phyloP scores from a whole-genome alignment of 1,140 invertebrate species.

The Drosophila kanapiae region DNA sequence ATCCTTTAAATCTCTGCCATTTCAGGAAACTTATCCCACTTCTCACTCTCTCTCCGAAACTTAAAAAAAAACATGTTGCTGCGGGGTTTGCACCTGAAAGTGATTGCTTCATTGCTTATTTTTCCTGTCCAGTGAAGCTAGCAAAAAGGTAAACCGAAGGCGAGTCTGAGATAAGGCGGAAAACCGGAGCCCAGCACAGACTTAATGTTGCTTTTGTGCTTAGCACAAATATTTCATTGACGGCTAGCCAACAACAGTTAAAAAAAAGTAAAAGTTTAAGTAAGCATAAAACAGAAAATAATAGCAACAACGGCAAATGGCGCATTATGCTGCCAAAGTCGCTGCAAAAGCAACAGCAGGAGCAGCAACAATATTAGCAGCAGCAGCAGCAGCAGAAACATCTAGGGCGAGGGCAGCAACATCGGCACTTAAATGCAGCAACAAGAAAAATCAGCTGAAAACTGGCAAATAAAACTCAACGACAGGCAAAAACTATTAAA shows the following conservation, averaged over 20 bases:
- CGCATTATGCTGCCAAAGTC: slow-evolving; percentile 49
- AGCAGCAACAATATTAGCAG: slow-evolving; percentile 7
- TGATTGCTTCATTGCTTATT: slow-evolving; percentile 47
- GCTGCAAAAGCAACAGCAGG: slow-evolving; percentile 13
- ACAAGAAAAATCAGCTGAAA: slow-evolving; percentile 55
- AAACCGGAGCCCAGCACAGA: slow-evolving; percentile 8
- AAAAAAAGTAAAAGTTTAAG: slow-evolving; percentile 39
- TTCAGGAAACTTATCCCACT: not conserved
- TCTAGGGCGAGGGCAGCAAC: slow-evolving; percentile 19
- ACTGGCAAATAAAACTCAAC: slow-evolving; percentile 62
- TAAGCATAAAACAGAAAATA: slow-evolving; percentile 44
- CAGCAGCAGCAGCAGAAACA: slow-evolving; percentile 11
- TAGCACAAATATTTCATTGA: slow-evolving; percentile 38
- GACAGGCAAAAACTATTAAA: slow-evolving; percentile 61
- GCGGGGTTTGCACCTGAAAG: slow-evolving; percentile 23
- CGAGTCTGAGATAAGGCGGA: slow-evolving; percentile 9
- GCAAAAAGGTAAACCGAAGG: slow-evolving; percentile 25
- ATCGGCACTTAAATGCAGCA: slow-evolving; percentile 60
- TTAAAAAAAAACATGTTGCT: slow-evolving; percentile 10
- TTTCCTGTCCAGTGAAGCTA: slow-evolving; percentile 29
- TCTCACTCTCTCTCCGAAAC: not conserved
- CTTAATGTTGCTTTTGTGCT: slow-evolving; percentile 20
- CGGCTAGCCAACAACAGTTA: slow-evolving; percentile 21
- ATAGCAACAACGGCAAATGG: slow-evolving; percentile 37
- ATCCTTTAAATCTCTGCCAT: slow-evolving; percentile 19